Conservation (phyloP, 1,140 invertebrate genomes). For the Apolygus lucorum region DNA sequence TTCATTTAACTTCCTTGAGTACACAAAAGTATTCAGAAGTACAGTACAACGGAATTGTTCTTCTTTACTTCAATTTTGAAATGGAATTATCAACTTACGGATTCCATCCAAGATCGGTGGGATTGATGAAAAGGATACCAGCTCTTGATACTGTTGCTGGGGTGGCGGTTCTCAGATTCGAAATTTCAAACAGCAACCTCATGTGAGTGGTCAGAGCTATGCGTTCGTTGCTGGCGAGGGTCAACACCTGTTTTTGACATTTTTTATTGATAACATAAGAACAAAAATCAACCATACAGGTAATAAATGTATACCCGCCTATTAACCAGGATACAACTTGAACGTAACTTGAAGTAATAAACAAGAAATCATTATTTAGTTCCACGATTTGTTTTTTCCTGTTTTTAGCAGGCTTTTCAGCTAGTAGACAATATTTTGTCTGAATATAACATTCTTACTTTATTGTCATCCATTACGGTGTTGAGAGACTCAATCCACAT, state of each 20-base stretch:
- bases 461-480: constrained; percentile 78
- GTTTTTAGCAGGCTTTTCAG: no score
- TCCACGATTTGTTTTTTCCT: no score
- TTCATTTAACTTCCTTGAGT: no score
- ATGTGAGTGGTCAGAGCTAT: constrained; percentile 85
- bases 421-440: no score
- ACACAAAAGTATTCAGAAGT: no score
- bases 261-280: no score
- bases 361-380: no score
- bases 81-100: constrained; percentile 70
- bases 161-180: constrained; percentile 81
- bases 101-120: constrained; percentile 90
- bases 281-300: no score
- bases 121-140: constrained; percentile 83
- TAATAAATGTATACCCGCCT: no score
- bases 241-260: constrained; percentile 71
- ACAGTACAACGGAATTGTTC: no score
- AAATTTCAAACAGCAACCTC: constrained; percentile 89
- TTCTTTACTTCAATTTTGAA: neutral
- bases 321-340: neutral
- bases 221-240: constrained; percentile 86
- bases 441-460: constrained; percentile 48
- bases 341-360: neutral
- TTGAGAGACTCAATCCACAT: constrained; percentile 97
- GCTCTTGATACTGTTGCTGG: constrained; percentile 92